phyloP scores from a whole-genome alignment of 2,797 vertebrate species.

The Pseudomugil tenellus region DNA sequence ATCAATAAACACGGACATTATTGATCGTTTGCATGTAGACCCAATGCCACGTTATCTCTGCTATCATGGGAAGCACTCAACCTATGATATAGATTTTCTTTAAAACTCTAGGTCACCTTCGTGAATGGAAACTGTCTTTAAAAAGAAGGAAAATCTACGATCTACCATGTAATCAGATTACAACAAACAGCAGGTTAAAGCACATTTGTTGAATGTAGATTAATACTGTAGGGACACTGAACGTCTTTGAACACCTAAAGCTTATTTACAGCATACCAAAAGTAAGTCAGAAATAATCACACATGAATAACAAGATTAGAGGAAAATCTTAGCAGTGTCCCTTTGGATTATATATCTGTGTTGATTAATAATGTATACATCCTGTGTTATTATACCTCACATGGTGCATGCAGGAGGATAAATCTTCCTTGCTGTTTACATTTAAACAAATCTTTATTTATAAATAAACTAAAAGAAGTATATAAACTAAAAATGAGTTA shows the following conservation, averaged over 20 bases:
- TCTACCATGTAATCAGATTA: constrained; percentile 1
- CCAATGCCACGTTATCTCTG: constrained; percentile 52
- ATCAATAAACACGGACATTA: constrained; percentile 53
- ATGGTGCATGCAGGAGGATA: too few relatives aligned
- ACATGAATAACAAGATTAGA: constrained; percentile 43
- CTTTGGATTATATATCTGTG: constrained; percentile 33
- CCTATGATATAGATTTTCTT: constrained; percentile 41
- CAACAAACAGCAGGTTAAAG: constrained; percentile 11
- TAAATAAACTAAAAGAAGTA: background rate
- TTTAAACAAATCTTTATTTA: background rate
- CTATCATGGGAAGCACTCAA: constrained; percentile 16
- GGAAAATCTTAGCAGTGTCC: constrained; percentile 23
- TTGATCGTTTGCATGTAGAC: constrained; percentile 55
- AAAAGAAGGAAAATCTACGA: background rate
- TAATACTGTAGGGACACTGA: constrained; percentile 5
- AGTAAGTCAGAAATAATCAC: constrained; percentile 60
- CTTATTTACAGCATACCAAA: constrained; percentile 47
- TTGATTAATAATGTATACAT: constrained; percentile 43
- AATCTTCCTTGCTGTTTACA: background rate
- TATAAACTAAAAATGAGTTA: too few relatives aligned
- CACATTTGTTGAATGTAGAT: background rate
- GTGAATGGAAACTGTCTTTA: constrained; percentile 1
- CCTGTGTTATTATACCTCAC: constrained; percentile 6
- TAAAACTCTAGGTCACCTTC: constrained; percentile 57
- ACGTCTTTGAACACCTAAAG: constrained; percentile 18